A percentile compares a stretch with the other conserved stretches of the same genome.
phyloP scores from a whole-genome alignment of 1,140 invertebrate genomes.

The Trialeurodes vaporariorum region DNA sequence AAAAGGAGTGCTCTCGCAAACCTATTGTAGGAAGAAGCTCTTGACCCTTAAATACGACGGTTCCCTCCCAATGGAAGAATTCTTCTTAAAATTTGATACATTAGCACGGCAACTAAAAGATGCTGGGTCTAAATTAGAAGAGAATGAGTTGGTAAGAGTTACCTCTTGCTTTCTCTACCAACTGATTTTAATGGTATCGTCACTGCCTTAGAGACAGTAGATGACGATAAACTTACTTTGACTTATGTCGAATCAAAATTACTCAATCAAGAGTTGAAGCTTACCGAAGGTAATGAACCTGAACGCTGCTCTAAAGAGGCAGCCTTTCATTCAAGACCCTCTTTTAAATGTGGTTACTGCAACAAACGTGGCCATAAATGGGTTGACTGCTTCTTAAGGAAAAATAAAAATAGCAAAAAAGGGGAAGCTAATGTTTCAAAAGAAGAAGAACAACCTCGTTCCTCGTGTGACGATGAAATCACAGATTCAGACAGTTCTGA shows the following conservation, averaged over 20 bases:
- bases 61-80: background rate
- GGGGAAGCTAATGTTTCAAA: too few species aligned
- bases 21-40: background rate
- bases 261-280: too few species aligned
- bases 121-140: constrained; percentile 32
- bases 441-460: too few species aligned
- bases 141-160: constrained; percentile 30
- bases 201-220: constrained; percentile 34
- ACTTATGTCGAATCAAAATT: too few species aligned
- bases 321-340: constrained; percentile 33
- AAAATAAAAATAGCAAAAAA: too few species aligned
- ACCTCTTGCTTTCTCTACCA: constrained; percentile 33
- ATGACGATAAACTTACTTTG: constrained; percentile 30
- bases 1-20: background rate
- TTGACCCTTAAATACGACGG: background rate
- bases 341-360: too few species aligned
- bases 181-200: constrained; percentile 30
- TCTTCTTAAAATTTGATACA: constrained; percentile 1
- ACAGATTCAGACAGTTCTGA: too few species aligned
- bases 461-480: too few species aligned
- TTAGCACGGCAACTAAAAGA: constrained; percentile 1
- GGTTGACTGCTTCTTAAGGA: too few species aligned
- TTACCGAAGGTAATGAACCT: too few species aligned
- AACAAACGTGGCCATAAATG: too few species aligned
- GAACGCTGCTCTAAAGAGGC: too few species aligned